These are phyloP conservation scores for Gila orcuttii DNA, from an alignment of 2,113 vertebrate species.

Conservation along the genomic window DNA sequence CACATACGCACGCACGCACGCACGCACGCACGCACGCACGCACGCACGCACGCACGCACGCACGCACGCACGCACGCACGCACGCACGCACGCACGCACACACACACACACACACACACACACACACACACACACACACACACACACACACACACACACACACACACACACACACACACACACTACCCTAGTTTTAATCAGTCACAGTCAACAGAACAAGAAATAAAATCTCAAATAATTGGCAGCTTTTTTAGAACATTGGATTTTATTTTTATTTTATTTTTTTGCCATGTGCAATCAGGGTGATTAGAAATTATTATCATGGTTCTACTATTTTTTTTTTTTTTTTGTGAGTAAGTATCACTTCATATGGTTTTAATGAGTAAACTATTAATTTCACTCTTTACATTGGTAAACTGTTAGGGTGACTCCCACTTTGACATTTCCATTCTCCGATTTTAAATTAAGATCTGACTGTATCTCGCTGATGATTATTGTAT, in stretches of 20 bases:
- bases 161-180: conserved; percentile 50
- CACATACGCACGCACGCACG: conserved; percentile 35
- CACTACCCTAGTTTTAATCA: conserved; percentile 73
- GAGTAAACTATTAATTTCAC: not conserved
- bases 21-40: conserved; percentile 42
- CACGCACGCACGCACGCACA: conserved; percentile 41
- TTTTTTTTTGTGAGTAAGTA: conserved; percentile 62
- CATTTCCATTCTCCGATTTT: not conserved
- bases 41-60: conserved; percentile 27
- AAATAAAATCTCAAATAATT: conserved; percentile 74
- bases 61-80: too few relatives aligned
- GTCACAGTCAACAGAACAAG: conserved; percentile 69
- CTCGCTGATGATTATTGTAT: conserved; percentile 22
- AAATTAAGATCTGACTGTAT: conserved; percentile 16
- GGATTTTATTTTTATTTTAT: too few relatives aligned
- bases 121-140: conserved; percentile 36
- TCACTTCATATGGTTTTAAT: conserved; percentile 27
- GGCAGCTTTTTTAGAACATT: conserved; percentile 77
- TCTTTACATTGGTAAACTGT: not conserved
- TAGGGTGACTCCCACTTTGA: not conserved
- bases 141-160: conserved; percentile 33
- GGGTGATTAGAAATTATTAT: conserved; percentile 77
- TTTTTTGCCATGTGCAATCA: conserved; percentile 75
- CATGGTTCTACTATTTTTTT: conserved; percentile 50
- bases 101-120: conserved; percentile 37